Percentiles rank a stretch among this genome's conserved stretches.
Evolutionary conservation across 2,113 vertebrate species (phyloP).

Genomic region (Talpa occidentalis): DNA sequence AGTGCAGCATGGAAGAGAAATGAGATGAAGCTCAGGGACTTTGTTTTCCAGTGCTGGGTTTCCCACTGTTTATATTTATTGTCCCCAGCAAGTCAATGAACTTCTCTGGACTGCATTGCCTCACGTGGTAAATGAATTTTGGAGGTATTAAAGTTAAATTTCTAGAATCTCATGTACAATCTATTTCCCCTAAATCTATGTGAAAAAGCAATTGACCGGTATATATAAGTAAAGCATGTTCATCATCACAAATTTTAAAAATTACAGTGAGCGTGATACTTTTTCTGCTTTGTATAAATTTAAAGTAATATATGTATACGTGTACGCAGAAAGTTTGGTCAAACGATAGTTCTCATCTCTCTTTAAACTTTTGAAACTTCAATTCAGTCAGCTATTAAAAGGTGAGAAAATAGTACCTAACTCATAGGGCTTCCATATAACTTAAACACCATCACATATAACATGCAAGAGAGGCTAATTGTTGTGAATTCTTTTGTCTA

Average conservation of each 20-base stretch:
- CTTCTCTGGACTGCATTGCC: neutral
- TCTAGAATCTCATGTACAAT: rapidly evolving
- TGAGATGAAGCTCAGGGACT: neutral
- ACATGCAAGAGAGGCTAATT: no score
- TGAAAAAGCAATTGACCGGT: neutral
- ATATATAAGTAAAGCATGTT: neutral
- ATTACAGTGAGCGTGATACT: neutral
- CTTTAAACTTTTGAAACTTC: neutral
- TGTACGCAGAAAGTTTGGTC: neutral
- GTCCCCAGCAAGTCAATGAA: neutral
- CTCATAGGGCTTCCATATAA: neutral
- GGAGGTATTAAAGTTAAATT: neutral
- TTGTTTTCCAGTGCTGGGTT: neutral
- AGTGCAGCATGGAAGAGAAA: neutral
- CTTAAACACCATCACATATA: neutral
- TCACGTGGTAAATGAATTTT: neutral
- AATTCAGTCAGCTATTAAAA: neutral
- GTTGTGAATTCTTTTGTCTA: no score
- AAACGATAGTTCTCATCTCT: neutral
- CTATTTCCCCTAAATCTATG: neutral
- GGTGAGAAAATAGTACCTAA: neutral
- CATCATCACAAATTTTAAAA: neutral
- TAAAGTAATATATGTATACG: neutral
- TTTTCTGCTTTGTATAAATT: neutral
- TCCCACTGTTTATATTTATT: neutral